Evolutionary conservation across 2,888 invertebrate genomes (phyloP), one percentile per base, ranked within the genome.

Genomic region (Tetragonula carbonaria): DNA sequence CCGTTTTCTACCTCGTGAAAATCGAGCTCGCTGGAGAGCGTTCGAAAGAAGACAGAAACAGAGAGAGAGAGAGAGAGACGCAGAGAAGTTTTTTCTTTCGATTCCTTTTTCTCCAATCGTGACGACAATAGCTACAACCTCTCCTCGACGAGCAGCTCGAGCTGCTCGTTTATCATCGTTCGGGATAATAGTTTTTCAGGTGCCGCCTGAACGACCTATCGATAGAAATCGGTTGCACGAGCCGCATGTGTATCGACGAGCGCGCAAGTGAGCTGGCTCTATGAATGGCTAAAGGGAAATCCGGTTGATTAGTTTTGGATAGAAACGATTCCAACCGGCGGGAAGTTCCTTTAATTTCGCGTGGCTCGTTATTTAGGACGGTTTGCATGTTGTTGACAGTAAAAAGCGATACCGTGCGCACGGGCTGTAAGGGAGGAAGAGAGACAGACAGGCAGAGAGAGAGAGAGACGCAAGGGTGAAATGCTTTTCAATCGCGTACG

Each of bases 271-370:
- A 18, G 38, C n/a, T 4, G 57, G 82, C 77, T 82, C 71, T 78
- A 78, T 71, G 73, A 23, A 55, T 72, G 28, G 82, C 72, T 84
- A 82, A 84, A 84, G 75, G 84, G 84, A 78, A 84, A 84, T 82
- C 78, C 72, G 84, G 75, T 84, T 84, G 82, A 84, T 82, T 84
- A 82, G 78, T 82, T 84, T 84, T 72, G 78, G 84, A 82, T 84
- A 75, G 78, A 59, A 78, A 70, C 84, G 74, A 84, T 75, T 80
- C 72, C 66, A 63, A n/a, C 38, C 63, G 67, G 18, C 62, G 67
- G n/a, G 45, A 72, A 53, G 55, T 82, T 82, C 74, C 78, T 82
- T 84, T 81, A 84, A 84, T 84, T 81, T 68, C 80, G 55, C 75
- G 65, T 23, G 73, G 45, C 68, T 78, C 72, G 82, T 82, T 82